Evolutionary conservation across 2,113 vertebrate species (phyloP), one percentile per base, ranked within the genome.

Genomic region (Grammomys dolichurus): DNA sequence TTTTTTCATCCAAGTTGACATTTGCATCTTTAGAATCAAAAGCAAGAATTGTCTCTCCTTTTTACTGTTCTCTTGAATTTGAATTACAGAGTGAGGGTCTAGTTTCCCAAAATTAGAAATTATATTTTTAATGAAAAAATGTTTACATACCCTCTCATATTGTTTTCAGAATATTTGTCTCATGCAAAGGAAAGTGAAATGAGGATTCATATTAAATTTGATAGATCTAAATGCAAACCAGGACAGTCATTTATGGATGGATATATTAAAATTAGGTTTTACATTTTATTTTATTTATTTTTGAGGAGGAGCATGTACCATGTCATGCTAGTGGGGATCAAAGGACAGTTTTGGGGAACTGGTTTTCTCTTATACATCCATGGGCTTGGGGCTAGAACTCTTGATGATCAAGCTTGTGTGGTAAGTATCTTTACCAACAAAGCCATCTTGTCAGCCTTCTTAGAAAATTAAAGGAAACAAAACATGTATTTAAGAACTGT

Each of bases 381-480:
- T 2, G 28, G 76, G 13, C 7, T 33, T 77, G 14, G 26, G 22
- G 13, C 3, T 51, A 7, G 48, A 51, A 16, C 26, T 77, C 3
- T 31, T 51, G 16, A 14, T 51, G 14, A 77, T 8, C 13, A 8
- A 28, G 13, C 7, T 77, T 77, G 46, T 17, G 28, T 16, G 76
- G 28, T 77, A 7, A 77, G 6, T 51, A 14, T 33, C 46, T 77
- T 51, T 8, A 78, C 3, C 46, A 46, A 7, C 43, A 51, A 78
- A 78, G 46, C 14, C 76, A 77, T 31, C 46, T 33, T 19, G 28
- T 33, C 13, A 70, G 26, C 33, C 7, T 24, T 51, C 13, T 82
- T 75, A 72, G 31, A 87, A 56, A 82, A 78, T 89, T 91, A 78
- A 67, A 77, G 90, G 8, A 95, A 87, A 58, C 1, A 80, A 87